Base-by-base conservation (phyloP, 1,140 invertebrate species). In the Adoxophyes honmai region DNA sequence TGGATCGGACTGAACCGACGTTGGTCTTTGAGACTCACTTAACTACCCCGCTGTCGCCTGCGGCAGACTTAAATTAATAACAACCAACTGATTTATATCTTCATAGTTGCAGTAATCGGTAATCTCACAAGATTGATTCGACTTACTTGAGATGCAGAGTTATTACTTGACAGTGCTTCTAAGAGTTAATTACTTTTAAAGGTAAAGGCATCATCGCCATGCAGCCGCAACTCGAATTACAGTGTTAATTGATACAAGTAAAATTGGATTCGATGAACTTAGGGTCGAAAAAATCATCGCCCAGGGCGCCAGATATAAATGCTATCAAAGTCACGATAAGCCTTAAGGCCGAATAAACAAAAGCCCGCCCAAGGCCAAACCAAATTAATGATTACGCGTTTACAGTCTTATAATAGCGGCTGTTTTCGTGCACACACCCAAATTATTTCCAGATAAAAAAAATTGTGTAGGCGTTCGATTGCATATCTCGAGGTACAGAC, bases 11-110 rank as follows among this genome's bases (percentile, higher is more conserved):
- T 55, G 55, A 55, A 66, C 64, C 57, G 21, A 28, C 21, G 21
- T 28, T 28, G 6, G 60, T 65, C 62, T 70, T 68, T 52, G 60
- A 64, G 62, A 70, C 73, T 78, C n/a, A n/a, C n/a, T n/a, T n/a
- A 80, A 77, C 77, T 70, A 83, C 74, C 64, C 59, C 35, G 56
- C 64, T 70, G 70, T 74, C 72, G 64, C 81, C 62, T 13, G 42
- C 34, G 77, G 78, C 78, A 42, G 16, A 58, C 51, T 62, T 60
- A 63, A 70, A 72, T 79, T 79, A 80, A 78, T 77, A 78, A 75
- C 58, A 66, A 66, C 56, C 38, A 51, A 16, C 63, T 69, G 75
- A 81, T 82, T 81, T 78, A 78, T 80, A 78, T 78, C 72, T 79
- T 73, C 59, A 68, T 61, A 62, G n/a, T 51, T 57, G 36, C n/a